A percentile compares a stretch with the other conserved stretches of the same genome.
Conservation (phyloP, 2,113 vertebrate genomes). For the Nanorana parkeri region DNA sequence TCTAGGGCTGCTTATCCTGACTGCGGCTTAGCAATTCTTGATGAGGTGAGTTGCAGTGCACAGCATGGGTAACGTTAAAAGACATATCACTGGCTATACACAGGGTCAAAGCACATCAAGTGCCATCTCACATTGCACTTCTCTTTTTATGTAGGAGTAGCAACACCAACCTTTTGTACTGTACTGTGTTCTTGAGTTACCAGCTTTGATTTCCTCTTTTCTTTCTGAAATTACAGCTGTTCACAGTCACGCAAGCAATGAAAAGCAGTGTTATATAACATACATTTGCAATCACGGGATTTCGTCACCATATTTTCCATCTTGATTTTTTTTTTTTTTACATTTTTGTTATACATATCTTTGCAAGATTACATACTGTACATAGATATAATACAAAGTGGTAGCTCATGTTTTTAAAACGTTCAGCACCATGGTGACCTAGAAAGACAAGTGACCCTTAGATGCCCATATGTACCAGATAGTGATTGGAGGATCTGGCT, state of each 20-base stretch:
- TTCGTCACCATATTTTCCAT: neutral
- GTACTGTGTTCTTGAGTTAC: neutral
- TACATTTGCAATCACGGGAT: neutral
- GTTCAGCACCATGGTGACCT: too few species aligned
- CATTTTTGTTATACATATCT: too few species aligned
- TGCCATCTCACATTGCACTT: neutral
- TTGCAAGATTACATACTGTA: too few species aligned
- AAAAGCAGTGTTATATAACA: neutral
- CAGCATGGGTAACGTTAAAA: conserved; percentile 35
- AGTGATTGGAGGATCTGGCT: too few species aligned
- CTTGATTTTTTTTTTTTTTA: neutral
- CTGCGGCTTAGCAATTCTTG: conserved; percentile 24
- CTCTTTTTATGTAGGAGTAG: neutral
- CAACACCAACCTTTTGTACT: neutral
- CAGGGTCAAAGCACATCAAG: conserved; percentile 33
- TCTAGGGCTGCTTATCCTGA: conserved; percentile 15
- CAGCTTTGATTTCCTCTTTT: neutral
- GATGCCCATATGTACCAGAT: too few species aligned
- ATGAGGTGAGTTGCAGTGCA: conserved; percentile 13
- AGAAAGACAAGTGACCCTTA: too few species aligned
- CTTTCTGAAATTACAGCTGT: neutral
- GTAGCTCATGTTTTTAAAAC: too few species aligned
- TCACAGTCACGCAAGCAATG: neutral
- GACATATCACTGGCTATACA: conserved; percentile 1
- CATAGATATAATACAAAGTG: too few species aligned